These are phyloP conservation scores for Brachyrhaphis roseni DNA, from an alignment of 2,797 vertebrate species.

Conservation along the genomic window DNA sequence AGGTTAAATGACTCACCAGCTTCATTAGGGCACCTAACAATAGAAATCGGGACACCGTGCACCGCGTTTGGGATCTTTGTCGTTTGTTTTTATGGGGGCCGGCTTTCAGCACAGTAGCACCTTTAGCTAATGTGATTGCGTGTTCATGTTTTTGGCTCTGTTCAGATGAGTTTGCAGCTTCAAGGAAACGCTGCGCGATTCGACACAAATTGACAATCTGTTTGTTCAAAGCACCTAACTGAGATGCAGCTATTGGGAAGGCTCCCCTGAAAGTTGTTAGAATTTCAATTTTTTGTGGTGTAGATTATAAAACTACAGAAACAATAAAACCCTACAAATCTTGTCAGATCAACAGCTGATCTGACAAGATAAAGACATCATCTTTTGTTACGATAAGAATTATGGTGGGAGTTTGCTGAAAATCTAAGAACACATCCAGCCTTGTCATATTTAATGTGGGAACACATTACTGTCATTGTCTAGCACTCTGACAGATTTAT, in stretches of 20 bases:
- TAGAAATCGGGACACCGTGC: constrained; percentile 42
- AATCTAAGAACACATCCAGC: not conserved
- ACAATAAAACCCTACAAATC: not conserved
- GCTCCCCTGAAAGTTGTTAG: constrained; percentile 15
- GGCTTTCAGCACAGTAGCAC: constrained; percentile 16
- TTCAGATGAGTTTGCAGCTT: constrained; percentile 20
- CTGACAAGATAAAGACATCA: not conserved
- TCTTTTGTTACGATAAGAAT: not conserved
- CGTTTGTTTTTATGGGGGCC: constrained; percentile 32
- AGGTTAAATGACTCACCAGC: constrained; percentile 61
- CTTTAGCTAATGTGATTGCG: constrained; percentile 41
- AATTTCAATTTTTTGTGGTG: constrained; percentile 18
- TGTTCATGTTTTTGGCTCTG: constrained; percentile 31
- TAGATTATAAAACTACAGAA: constrained; percentile 4
- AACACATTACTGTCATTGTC: not conserved
- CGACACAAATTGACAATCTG: constrained; percentile 5
- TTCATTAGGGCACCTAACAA: constrained; percentile 54
- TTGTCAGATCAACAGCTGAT: not conserved
- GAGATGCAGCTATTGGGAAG: constrained; percentile 9
- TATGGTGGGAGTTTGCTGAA: not conserved
- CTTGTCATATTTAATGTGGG: not conserved
- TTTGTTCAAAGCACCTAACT: constrained; percentile 26
- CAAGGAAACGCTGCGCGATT: constrained; percentile 16
- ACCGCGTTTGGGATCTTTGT: constrained; percentile 33
- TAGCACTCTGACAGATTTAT: not conserved